Evolutionary conservation across 2,797 vertebrate species (phyloP), one percentile per base, ranked within the genome.

Genomic region (Uromys caudimaculatus): DNA sequence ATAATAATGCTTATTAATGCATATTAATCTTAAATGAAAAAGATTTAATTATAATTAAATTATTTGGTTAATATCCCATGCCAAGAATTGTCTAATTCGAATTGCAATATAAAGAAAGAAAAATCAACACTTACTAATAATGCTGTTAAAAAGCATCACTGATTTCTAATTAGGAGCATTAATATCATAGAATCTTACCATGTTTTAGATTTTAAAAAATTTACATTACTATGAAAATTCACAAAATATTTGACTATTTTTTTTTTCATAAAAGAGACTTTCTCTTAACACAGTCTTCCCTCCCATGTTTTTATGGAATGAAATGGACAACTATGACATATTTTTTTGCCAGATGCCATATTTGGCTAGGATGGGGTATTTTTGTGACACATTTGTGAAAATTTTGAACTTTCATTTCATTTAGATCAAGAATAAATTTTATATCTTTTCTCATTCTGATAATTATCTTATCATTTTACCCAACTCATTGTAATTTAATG

Each of bases 1-100:
- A 2, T 8, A 4, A 77, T 78, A 85, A 19, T 94, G 38, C 75
- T 90, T 92, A 81, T 83, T 92, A 96, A 95, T 38, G 17, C 86
- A 79, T 67, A 1, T 32, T 4, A 12, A 84, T 93, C 24, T 88
- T 96, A 87, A 89, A 77, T 69, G 1, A 3, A 78, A 32, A 91
- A 1, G 0, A 47, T 64, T 90, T 95, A 44, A 50, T 58, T 69
- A 50, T 24, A 91, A 94, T 87, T 71, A 78, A 87, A 84, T 82
- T 1, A 78, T 85, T 95, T 92, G 14, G 24, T 88, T 82, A 85
- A 58, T 87, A 73, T 1, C 1, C 1, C n/a, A 82, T 85, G 50
- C 14, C 69, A 87, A 17, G 56, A 90, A 81, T 87, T 91, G 1
- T 91, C 35, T 24, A 85, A 77, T 89, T 35, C 13, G 27, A 56